Evolutionary conservation across 2,888 invertebrate genomes (phyloP).

Genomic region (Melanargia galathea): DNA sequence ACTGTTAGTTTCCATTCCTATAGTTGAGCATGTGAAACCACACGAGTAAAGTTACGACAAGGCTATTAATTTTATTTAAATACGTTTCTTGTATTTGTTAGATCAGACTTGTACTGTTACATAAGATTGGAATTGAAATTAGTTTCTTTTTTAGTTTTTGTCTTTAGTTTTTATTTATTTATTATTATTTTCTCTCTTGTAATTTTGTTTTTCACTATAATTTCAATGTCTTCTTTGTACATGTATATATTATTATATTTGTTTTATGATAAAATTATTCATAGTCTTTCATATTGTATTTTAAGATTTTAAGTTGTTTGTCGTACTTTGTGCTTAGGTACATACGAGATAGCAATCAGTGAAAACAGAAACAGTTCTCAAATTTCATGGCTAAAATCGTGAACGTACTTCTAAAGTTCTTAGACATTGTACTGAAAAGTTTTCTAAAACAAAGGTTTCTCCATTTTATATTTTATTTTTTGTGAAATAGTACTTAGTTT

Average conservation of each 20-base stretch:
- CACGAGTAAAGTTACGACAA: neutral
- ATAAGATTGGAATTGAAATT: no score
- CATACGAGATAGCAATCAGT: conserved; percentile 29
- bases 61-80: neutral
- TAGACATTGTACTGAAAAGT: conserved; percentile 19
- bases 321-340: neutral
- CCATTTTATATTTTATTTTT: neutral
- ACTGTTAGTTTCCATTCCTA: neutral
- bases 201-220: no score
- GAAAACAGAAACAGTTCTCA: conserved; percentile 37
- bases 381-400: conserved; percentile 39
- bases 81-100: neutral
- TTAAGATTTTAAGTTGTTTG: neutral
- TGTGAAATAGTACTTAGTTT: neutral
- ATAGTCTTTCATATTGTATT: no score
- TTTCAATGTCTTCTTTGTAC: no score
- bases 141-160: no score
- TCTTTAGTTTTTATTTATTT: no score
- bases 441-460: neutral
- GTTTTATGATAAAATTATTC: no score
- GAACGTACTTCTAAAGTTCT: conserved; percentile 34
- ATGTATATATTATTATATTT: no score
- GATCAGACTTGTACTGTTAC: no score
- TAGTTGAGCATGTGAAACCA: conserved; percentile 1
- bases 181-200: no score